A percentile compares a stretch with the other conserved stretches of the same genome.
These are phyloP conservation scores for Phalera bucephala DNA, from an alignment of 2,888 invertebrate genomes.

Conservation along the genomic window DNA sequence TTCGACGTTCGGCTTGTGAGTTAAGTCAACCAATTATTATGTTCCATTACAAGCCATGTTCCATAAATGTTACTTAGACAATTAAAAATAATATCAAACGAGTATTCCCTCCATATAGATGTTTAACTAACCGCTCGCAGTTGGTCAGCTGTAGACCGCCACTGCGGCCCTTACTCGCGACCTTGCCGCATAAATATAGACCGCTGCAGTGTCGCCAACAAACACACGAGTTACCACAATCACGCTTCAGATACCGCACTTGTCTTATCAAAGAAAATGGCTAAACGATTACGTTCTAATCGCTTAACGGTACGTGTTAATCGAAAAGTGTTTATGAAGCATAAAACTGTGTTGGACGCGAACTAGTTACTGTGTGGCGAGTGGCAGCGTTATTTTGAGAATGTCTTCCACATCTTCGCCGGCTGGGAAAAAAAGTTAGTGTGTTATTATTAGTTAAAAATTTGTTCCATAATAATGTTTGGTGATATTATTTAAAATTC, in stretches of 20 bases:
- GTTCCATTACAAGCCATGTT: not conserved
- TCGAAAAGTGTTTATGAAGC: slow-evolving; percentile 61
- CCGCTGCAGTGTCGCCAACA: slow-evolving; percentile 65
- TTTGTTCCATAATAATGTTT: slow-evolving; percentile 21
- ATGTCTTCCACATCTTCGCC: slow-evolving; percentile 71
- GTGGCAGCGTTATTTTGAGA: slow-evolving; percentile 53
- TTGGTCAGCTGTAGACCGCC: slow-evolving; percentile 46
- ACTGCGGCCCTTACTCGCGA: slow-evolving; percentile 60
- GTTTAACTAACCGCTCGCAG: slow-evolving; percentile 40
- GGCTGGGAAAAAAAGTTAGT: slow-evolving; percentile 72
- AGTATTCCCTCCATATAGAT: slow-evolving; percentile 21
- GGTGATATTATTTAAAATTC: slow-evolving; percentile 3
- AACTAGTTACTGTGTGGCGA: slow-evolving; percentile 52
- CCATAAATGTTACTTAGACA: not conserved
- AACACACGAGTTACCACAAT: slow-evolving; percentile 45
- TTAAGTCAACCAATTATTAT: too few species aligned
- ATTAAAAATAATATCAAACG: slow-evolving; percentile 3
- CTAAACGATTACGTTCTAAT: slow-evolving; percentile 69
- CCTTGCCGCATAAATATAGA: slow-evolving; percentile 74
- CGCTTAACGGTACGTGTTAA: slow-evolving; percentile 51
- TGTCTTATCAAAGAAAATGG: slow-evolving; percentile 79
- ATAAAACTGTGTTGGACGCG: slow-evolving; percentile 57
- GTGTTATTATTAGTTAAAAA: slow-evolving; percentile 48
- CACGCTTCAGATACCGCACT: slow-evolving; percentile 47
- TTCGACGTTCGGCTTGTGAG: too few species aligned